A percentile compares a stretch with the other conserved stretches of the same genome.
phyloP scores from a whole-genome alignment of 2,797 vertebrate species.

The Champsocephalus gunnari region DNA sequence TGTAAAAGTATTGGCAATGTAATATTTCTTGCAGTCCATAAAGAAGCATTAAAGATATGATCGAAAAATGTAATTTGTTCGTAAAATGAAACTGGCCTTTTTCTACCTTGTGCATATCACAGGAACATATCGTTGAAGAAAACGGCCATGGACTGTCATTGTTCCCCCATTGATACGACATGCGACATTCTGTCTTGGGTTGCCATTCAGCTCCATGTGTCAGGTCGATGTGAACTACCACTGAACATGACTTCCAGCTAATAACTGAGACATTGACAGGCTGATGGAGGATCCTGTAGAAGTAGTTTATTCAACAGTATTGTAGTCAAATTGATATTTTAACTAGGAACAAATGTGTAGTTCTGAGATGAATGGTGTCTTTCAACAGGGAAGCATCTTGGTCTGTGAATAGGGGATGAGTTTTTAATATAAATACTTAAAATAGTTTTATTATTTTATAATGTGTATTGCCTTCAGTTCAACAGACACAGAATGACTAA shows the following conservation, averaged over 20 bases:
- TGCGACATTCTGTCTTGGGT: constrained; percentile 13
- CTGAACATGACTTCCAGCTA: constrained; percentile 23
- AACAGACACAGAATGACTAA: constrained; percentile 6
- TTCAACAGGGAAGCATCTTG: constrained; percentile 12
- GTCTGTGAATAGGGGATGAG: constrained; percentile 8
- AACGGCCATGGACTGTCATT: constrained; percentile 22
- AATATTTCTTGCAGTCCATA: background rate
- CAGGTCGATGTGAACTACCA: constrained; percentile 28
- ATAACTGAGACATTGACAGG: constrained; percentile 11
- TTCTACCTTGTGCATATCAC: constrained; percentile 11
- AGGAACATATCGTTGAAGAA: constrained; percentile 10
- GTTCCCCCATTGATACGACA: constrained; percentile 20
- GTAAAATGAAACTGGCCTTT: constrained; percentile 19
- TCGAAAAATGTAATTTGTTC: background rate
- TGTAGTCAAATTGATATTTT: constrained; percentile 10
- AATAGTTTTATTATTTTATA: too few relatives aligned
- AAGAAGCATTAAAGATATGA: background rate
- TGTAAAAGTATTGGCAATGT: constrained; percentile 20
- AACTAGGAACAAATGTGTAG: background rate
- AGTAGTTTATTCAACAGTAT: constrained; percentile 13
- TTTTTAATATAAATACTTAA: constrained; percentile 12
- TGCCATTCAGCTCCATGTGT: constrained; percentile 34
- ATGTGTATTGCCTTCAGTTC: constrained; percentile 10
- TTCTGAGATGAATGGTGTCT: constrained; percentile 8
- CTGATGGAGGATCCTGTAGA: constrained; percentile 14